Evolutionary conservation across 2,888 invertebrate genomes (phyloP).

Genomic region (Acanthoscelides obtectus): DNA sequence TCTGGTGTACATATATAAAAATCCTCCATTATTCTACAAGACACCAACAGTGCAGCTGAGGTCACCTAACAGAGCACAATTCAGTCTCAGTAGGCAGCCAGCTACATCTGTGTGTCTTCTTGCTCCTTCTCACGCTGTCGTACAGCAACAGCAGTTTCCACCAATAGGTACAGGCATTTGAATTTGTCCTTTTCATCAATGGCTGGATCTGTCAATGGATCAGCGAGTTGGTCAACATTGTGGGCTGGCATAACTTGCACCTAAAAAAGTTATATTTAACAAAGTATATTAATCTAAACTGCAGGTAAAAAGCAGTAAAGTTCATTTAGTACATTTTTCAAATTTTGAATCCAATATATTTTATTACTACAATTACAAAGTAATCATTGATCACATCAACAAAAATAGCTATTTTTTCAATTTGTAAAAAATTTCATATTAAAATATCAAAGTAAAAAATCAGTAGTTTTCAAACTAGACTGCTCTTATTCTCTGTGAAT

Average conservation of each 20-base stretch:
- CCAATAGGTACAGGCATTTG: conserved; percentile 36
- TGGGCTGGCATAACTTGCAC: conserved; percentile 53
- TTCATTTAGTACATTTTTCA: no score
- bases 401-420: no score
- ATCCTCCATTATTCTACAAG: background rate
- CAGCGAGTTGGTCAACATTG: conserved; percentile 35
- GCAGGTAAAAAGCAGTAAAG: no score
- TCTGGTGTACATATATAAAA: background rate
- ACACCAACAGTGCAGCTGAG: conserved; percentile 1
- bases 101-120: conserved; percentile 31
- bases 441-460: no score
- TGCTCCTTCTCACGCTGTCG: conserved; percentile 38
- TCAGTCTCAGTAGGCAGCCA: background rate
- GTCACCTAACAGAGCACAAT: background rate
- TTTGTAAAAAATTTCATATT: no score
- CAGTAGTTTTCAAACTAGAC: no score
- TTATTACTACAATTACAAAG: no score
- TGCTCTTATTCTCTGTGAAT: no score
- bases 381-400: no score
- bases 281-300: no score
- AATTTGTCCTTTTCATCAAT: conserved; percentile 37
- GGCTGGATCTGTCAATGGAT: background rate
- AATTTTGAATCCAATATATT: no score
- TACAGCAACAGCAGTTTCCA: conserved; percentile 39
- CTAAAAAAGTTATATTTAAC: no score